Base-by-base conservation (phyloP, 1,140 invertebrate genomes). In the Sitobion miscanthi region DNA sequence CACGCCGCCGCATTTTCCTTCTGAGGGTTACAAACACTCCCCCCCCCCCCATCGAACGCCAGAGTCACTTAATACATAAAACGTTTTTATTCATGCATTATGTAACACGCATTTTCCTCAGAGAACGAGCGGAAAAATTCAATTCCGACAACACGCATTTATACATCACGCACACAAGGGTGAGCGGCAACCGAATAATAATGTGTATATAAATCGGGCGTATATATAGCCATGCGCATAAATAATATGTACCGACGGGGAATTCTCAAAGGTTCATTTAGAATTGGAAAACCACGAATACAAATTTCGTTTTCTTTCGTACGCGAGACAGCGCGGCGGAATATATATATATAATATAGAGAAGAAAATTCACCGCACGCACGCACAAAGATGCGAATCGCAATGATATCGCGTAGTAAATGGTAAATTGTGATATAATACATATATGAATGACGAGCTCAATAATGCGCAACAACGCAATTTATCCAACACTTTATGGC, bases 1-100 rank as follows among this genome's bases (percentile, higher is more conserved):
- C 88, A 89, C 88, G 20, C n/a, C 88, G 88, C 35, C 88, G 88
- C 87, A 35, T 23, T 88, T 52, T 21, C 49, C n/a, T 38, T 52
- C 45, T n/a, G 14, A 20, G 25, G 86, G 25, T 25, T 83, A 83
- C 83, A 17, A 87, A 47, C 85, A 21, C 30, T 87, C 45, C 45
- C 45, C 38, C 45, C 85, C 21, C 17, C 62, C 30, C 38, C 62
- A 14, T 47, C 83, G 9, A n/a, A 82, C 42, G 14, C 90, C 77
- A 38, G 47, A 85, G 91, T 92, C 91, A 92, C 91, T 92, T 92
- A 92, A 92, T 92, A 92, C 91, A 92, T 92, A 92, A 92, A 92
- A 92, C 77, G 91, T 92, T 92, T 92, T 92, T 92, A 92, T 92
- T 92, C 91, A 92, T 92, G 91, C 77, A 92, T 92, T 92, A 92